Base-by-base conservation (phyloP, 2,888 invertebrate genomes). In the Cotesia congregata region DNA sequence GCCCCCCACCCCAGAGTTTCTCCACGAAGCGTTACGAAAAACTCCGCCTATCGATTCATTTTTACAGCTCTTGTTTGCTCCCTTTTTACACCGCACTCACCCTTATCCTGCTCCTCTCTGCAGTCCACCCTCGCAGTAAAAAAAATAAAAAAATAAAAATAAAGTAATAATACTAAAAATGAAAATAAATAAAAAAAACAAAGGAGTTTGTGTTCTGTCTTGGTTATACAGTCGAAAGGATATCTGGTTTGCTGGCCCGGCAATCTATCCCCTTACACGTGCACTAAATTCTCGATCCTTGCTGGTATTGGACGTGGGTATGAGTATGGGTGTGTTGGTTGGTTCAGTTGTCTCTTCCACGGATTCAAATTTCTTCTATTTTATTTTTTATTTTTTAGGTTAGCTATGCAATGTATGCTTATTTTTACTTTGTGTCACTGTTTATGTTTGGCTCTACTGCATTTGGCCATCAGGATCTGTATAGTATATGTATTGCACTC, bases 1-100 rank as follows among this genome's bases (percentile, higher is more conserved):
- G 82, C 84, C 83, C 80, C 78, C 77, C 78, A 64, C 79, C 69
- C 78, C 73, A 68, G 77, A 83, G 85, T 84, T 85, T 83, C 84
- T 83, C 50, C 84, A 83, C 83, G 85, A 85, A 84, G 83, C 86
- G 82, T 83, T 84, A 80, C 84, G 88, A 89, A 89, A 89, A 88
- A 89, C 89, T 89, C 89, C 89, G 89, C 89, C 89, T 88, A 89
- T 89, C 88, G 88, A 89, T 89, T 89, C 87, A 87, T 89, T 89
- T 89, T 89, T 89, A 87, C 84, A 84, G 85, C 85, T 86, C 87
- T 85, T 85, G 83, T 86, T 85, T 84, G 82, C 80, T 40, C 81
- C 80, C 76, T 79, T 78, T 38, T 39, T 67, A 15, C 71, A 60
- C 41, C 67, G 61, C 39, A 61, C 61, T 68, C 60, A 9, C 67